Percentiles rank a stretch among this genome's conserved stretches.
phyloP scores from a whole-genome alignment of 2,888 invertebrate species.

The Pemphredon lugubris region DNA sequence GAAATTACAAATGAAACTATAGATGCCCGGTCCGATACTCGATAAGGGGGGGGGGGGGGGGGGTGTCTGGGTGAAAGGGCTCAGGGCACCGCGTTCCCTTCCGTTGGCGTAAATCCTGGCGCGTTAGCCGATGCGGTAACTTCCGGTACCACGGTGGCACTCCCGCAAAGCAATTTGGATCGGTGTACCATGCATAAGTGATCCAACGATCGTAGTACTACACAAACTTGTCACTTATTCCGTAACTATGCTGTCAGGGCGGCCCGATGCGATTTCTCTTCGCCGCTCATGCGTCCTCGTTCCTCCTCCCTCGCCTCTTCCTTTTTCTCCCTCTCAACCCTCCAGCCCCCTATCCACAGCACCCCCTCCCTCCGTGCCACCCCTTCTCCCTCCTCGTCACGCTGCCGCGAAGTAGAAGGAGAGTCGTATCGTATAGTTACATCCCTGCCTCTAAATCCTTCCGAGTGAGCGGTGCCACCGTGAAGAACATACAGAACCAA shows the following conservation, averaged over 20 bases:
- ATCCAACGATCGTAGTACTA: conserved; percentile 68
- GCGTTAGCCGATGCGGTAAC: conserved; percentile 64
- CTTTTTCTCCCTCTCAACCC: conserved; percentile 9
- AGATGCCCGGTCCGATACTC: no score
- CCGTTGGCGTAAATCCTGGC: conserved; percentile 62
- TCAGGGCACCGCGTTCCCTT: conserved; percentile 24
- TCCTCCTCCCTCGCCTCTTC: no score
- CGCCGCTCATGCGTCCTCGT: conserved; percentile 2
- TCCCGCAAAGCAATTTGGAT: conserved; percentile 68
- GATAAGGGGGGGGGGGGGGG: no score
- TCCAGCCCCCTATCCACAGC: no score
- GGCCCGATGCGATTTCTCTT: conserved; percentile 47
- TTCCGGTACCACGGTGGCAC: conserved; percentile 65
- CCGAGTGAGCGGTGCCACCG: conserved; percentile 61
- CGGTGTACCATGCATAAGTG: conserved; percentile 71
- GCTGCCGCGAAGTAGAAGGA: conserved; percentile 20
- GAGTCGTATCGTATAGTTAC: conserved; percentile 58
- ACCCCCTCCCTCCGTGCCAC: conserved; percentile 10
- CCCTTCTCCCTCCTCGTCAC: conserved; percentile 7
- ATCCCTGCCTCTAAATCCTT: conserved; percentile 64
- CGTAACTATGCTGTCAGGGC: conserved; percentile 66
- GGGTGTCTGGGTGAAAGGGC: conserved; percentile 31
- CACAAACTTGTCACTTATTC: conserved; percentile 77
- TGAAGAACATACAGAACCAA: conserved; percentile 60
- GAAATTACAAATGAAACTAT: no score